Base-by-base conservation (phyloP, 2,113 vertebrate genomes). In the Anoplopoma fimbria region DNA sequence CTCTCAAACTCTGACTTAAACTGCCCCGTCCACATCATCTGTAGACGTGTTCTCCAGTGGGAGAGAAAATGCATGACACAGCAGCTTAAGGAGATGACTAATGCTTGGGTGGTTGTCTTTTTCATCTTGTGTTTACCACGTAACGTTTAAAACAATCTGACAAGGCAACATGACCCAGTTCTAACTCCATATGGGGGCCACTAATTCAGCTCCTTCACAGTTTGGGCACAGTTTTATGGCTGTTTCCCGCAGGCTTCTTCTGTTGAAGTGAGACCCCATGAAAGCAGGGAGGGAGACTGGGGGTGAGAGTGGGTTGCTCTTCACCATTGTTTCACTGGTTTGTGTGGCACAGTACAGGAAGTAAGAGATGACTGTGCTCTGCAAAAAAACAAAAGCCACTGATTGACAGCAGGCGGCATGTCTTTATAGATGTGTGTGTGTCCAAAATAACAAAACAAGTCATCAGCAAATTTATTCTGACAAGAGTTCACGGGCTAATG, bases 71-170 rank as follows among this genome's bases (percentile, higher is more conserved):
- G 72, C 57, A 36, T 36, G 55, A 25, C 45, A 6, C 62, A 82
- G 82, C 79, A 83, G 31, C 27, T 57, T 15, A 0, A 51, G 61
- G 25, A 42, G 38, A 21, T 58, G 61, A 85, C 70, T 80, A 62
- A 67, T 23, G 62, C 83, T 8, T 77, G 76, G 67, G 74, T 79
- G 87, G 83, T 70, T 15, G 78, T 77, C 82, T 78, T 63, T 90
- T 86, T 89, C 76, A 71, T 91, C 67, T 17, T 49, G 6, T 65
- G 55, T 92, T 89, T 79, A 77, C 63, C 70, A 78, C 88, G 71
- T 81, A 69, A 82, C 9, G 75, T 75, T 72, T 85, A 70, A 89
- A 92, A 83, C 12, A 1, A 36, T 58, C 57, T 86, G 92, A 76
- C 86, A 36, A 36, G 31, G 67, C 78, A 84, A 69, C 86, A 25